Evolutionary conservation across 2,113 vertebrate genomes (phyloP).

Genomic region (Apteryx owenii): DNA sequence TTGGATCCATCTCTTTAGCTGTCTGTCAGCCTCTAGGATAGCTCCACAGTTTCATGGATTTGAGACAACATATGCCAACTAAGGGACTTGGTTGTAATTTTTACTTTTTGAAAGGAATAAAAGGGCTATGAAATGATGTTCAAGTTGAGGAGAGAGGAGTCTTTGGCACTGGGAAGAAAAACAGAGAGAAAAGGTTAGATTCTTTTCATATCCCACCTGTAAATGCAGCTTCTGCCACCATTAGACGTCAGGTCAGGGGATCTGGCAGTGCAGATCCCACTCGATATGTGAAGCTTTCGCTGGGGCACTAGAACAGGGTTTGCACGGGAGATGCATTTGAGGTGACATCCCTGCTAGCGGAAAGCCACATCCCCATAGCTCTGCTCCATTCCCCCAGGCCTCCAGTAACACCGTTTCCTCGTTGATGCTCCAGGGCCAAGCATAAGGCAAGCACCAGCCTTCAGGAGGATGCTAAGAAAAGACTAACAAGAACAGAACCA

Average conservation of each 20-base stretch:
- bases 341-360: background rate
- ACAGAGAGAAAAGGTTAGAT: background rate
- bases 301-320: background rate
- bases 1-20: too few species aligned
- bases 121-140: background rate
- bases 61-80: background rate
- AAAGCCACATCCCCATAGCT: background rate
- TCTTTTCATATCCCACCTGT: background rate
- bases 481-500: background rate
- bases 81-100: background rate
- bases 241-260: background rate
- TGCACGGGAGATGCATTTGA: background rate
- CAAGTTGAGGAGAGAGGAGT: background rate
- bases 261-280: background rate
- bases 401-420: rapidly evolving
- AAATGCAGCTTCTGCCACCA: background rate
- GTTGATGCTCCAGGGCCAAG: background rate
- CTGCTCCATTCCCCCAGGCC: background rate
- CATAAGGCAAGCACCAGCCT: background rate
- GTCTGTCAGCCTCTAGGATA: background rate
- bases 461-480: background rate
- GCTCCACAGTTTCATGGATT: background rate
- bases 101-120: background rate
- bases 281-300: background rate
- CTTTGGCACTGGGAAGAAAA: background rate